Evolutionary conservation across 37 sponge, comb jelly and placozoan species (phyloP).

Genomic region (Haliclona indistincta): DNA sequence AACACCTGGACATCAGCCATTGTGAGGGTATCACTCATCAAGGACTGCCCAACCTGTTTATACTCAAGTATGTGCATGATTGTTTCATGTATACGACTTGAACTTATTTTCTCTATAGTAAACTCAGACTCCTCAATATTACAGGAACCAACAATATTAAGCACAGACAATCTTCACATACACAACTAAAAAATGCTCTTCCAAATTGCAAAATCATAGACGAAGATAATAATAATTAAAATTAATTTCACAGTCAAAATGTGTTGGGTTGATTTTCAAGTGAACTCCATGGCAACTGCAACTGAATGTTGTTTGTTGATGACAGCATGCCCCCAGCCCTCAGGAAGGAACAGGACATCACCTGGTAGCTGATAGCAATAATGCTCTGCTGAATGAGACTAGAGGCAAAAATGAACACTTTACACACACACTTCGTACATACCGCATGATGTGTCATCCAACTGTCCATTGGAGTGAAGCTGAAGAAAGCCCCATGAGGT

Average conservation of each 20-base stretch:
- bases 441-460: constrained; percentile 23
- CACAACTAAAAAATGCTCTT: background rate
- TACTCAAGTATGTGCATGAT: too few species aligned
- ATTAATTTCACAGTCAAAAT: too few species aligned
- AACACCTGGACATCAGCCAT: constrained; percentile 45
- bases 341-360: constrained; percentile 47
- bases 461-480: constrained; percentile 7
- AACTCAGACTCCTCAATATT: too few species aligned
- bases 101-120: too few species aligned
- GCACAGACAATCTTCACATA: background rate
- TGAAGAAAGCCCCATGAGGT: constrained; percentile 31
- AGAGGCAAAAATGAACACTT: too few species aligned
- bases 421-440: background rate
- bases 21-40: constrained; percentile 32
- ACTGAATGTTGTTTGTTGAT: constrained; percentile 43
- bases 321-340: constrained; percentile 74
- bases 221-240: background rate
- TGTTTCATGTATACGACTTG: too few species aligned
- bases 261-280: too few species aligned
- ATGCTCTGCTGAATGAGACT: background rate
- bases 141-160: too few species aligned
- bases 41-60: constrained; percentile 13
- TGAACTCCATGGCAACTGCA: constrained; percentile 52
- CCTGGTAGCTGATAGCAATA: constrained; percentile 29
- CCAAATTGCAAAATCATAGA: constrained; percentile 18